These are phyloP conservation scores for Drosophila flavopinicola DNA, from an alignment of 2,888 invertebrate genomes.

Conservation along the genomic window DNA sequence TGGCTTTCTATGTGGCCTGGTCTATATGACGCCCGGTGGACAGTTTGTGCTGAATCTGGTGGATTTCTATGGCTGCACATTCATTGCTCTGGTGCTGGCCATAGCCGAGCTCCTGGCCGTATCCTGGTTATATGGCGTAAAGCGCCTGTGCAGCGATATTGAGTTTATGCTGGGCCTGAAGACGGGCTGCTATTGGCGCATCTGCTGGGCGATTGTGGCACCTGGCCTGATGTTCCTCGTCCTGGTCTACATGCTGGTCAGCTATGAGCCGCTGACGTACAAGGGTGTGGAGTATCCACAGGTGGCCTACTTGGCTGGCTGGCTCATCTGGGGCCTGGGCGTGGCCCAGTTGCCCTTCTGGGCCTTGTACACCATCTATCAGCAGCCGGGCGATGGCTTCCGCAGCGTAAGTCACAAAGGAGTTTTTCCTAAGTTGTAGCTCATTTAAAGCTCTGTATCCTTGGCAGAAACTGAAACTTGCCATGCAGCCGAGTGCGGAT, in stretches of 20 bases:
- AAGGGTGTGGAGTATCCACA: slow-evolving; percentile 87
- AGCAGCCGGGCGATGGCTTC: slow-evolving; percentile 74
- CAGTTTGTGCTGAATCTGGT: slow-evolving; percentile 90
- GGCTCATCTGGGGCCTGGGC: slow-evolving; percentile 85
- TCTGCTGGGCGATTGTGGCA: slow-evolving; percentile 91
- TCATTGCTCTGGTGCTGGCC: slow-evolving; percentile 89
- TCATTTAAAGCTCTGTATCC: not conserved
- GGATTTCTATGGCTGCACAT: slow-evolving; percentile 90
- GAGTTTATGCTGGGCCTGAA: slow-evolving; percentile 91
- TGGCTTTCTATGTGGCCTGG: slow-evolving; percentile 87
- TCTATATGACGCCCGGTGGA: slow-evolving; percentile 89
- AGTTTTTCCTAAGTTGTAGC: not conserved
- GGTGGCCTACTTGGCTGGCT: slow-evolving; percentile 86
- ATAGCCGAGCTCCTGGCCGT: slow-evolving; percentile 89
- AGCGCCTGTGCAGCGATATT: slow-evolving; percentile 89
- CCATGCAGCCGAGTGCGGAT: slow-evolving; percentile 73
- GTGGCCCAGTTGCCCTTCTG: slow-evolving; percentile 85
- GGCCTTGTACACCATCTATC: slow-evolving; percentile 79
- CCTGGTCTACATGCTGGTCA: slow-evolving; percentile 88
- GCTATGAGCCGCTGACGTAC: slow-evolving; percentile 87
- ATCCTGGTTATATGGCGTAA: slow-evolving; percentile 91
- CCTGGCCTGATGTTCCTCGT: slow-evolving; percentile 89
- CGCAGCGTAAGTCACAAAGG: slow-evolving; percentile 33
- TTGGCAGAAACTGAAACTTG: slow-evolving; percentile 79
- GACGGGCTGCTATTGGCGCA: slow-evolving; percentile 89